These are phyloP conservation scores for Sylvilagus floridanus DNA, from an alignment of 2,797 vertebrate genomes.

Conservation along the genomic window DNA sequence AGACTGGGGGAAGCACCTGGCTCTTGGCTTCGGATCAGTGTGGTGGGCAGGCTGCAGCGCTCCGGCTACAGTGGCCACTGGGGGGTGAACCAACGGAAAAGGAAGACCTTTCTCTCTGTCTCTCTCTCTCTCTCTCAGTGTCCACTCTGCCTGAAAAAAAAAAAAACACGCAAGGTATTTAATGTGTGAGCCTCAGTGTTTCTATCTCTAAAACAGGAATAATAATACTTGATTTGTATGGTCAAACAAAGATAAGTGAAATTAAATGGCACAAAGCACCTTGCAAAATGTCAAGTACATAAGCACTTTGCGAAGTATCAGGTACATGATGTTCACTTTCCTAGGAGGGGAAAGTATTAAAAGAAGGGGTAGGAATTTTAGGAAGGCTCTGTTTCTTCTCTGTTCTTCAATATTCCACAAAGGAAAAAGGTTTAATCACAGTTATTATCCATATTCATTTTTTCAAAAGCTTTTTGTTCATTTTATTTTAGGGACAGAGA, in stretches of 20 bases:
- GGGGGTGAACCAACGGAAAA: no score
- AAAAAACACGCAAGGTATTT: background rate
- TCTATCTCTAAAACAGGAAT: background rate
- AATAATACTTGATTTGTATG: background rate
- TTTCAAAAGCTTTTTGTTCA: no score
- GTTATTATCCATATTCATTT: no score
- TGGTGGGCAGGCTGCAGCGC: no score
- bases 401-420: background rate
- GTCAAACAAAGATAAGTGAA: constrained; percentile 44
- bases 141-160: no score
- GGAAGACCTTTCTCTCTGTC: no score
- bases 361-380: background rate
- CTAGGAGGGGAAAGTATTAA: background rate
- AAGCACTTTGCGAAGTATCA: no score
- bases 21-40: no score
- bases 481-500: no score
- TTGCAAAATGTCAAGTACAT: background rate
- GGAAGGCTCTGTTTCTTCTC: background rate
- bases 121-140: no score
- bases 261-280: background rate
- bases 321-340: background rate
- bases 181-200: background rate
- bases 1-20: no score
- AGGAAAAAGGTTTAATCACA: background rate
- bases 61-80: no score